phyloP scores from a whole-genome alignment of 2,888 invertebrate genomes.

The Acleris laterana region DNA sequence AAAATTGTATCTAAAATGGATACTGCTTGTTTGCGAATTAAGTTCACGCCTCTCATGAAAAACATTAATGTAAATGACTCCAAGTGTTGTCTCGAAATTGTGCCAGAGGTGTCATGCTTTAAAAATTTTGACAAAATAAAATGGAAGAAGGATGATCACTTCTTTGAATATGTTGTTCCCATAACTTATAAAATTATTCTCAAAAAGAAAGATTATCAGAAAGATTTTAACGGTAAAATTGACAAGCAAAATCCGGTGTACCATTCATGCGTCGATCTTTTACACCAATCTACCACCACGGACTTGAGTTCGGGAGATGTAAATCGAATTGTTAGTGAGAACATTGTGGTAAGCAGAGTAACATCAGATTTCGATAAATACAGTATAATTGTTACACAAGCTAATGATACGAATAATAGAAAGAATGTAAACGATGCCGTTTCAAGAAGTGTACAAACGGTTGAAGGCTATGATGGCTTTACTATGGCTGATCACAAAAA shows the following conservation, averaged over 20 bases:
- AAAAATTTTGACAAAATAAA: conserved; percentile 66
- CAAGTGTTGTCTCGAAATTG: conserved; percentile 67
- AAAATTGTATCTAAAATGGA: conserved; percentile 54
- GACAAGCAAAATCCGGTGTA: conserved; percentile 54
- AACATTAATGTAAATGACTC: conserved; percentile 50
- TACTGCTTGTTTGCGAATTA: conserved; percentile 60
- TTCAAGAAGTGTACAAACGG: conserved; percentile 10
- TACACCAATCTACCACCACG: conserved; percentile 47
- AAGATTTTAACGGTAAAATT: conserved; percentile 18
- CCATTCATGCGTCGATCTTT: conserved; percentile 72
- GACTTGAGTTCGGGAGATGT: conserved; percentile 52
- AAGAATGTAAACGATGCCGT: conserved; percentile 1
- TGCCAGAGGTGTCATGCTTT: conserved; percentile 63
- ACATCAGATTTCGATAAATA: conserved; percentile 40
- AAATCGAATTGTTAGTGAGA: conserved; percentile 62
- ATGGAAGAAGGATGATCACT: conserved; percentile 57
- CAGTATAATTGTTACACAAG: conserved; percentile 34
- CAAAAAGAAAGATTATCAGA: conserved; percentile 48
- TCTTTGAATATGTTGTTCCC: conserved; percentile 67
- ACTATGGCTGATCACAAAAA: not conserved
- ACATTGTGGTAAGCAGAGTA: conserved; percentile 49
- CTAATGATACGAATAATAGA: conserved; percentile 10
- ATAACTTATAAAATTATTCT: conserved; percentile 70
- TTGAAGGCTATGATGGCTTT: not conserved
- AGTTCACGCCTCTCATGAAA: conserved; percentile 64